A percentile compares a stretch with the other conserved stretches of the same genome.
Conservation (phyloP, 2,113 vertebrate genomes). For the Leucoraja erinaceus region DNA sequence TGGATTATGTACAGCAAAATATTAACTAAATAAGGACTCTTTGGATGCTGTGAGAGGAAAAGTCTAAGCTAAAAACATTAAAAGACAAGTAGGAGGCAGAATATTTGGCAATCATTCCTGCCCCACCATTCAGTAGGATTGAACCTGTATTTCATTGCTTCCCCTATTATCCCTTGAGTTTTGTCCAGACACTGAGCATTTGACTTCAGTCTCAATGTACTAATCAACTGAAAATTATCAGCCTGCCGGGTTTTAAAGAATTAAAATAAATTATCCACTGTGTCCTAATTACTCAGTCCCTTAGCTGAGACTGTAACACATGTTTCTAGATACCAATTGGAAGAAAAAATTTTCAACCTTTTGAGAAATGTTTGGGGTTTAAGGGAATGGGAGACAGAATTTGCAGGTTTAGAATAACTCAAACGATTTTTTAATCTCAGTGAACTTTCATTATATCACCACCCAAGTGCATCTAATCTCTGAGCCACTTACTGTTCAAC, state of each 20-base stretch:
- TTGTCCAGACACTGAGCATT: background rate
- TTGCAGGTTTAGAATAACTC: too few species aligned
- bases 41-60: background rate
- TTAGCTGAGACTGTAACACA: too few species aligned
- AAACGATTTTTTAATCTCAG: background rate
- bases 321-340: background rate
- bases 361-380: background rate
- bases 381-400: too few species aligned
- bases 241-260: too few species aligned
- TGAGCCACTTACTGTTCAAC: background rate
- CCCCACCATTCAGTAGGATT: background rate
- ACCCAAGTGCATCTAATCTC: background rate
- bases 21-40: background rate
- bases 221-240: too few species aligned
- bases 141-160: background rate
- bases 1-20: background rate
- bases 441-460: background rate
- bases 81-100: background rate
- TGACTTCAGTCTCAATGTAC: background rate
- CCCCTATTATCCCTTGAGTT: background rate
- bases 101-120: background rate
- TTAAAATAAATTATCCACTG: too few species aligned
- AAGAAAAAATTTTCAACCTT: background rate
- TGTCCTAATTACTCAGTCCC: too few species aligned
- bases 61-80: background rate